Percentiles rank a stretch among this genome's conserved stretches.
phyloP scores from a whole-genome alignment of 1,140 invertebrate genomes.

The Spodoptera frugiperda region DNA sequence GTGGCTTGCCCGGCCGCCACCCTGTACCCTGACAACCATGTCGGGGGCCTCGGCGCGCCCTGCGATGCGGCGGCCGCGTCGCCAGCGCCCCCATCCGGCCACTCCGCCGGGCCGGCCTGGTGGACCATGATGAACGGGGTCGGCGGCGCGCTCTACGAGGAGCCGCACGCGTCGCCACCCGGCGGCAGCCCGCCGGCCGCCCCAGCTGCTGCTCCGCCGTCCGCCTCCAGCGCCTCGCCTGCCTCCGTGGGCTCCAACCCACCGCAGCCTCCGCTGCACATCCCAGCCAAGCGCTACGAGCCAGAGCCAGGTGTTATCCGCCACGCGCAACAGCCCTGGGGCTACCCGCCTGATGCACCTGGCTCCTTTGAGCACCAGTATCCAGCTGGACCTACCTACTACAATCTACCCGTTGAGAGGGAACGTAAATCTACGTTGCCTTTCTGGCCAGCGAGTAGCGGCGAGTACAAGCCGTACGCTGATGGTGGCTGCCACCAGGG shows the following conservation, averaged over 20 bases:
- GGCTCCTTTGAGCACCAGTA: slow-evolving; percentile 90
- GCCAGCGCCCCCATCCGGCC: slow-evolving; percentile 92
- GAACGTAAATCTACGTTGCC: slow-evolving; percentile 89
- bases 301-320: slow-evolving; percentile 90
- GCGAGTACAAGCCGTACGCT: slow-evolving; percentile 89
- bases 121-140: slow-evolving; percentile 93
- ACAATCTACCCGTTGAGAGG: slow-evolving; percentile 90
- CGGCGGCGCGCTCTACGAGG: slow-evolving; percentile 88
- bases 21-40: slow-evolving; percentile 93
- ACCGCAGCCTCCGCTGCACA: slow-evolving; percentile 90
- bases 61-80: slow-evolving; percentile 90
- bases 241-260: slow-evolving; percentile 88
- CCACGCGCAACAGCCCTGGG: slow-evolving; percentile 91
- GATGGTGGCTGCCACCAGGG: slow-evolving; percentile 90
- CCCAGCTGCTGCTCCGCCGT: slow-evolving; percentile 87
- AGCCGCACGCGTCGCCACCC: slow-evolving; percentile 89
- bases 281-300: slow-evolving; percentile 93
- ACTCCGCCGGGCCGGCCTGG: slow-evolving; percentile 93
- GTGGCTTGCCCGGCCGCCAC: slow-evolving; percentile 92
- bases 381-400: slow-evolving; percentile 91
- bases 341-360: slow-evolving; percentile 89
- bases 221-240: slow-evolving; percentile 90
- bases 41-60: slow-evolving; percentile 89
- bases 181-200: slow-evolving; percentile 84
- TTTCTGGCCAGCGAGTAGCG: slow-evolving; percentile 89